phyloP scores from a whole-genome alignment of 2,113 vertebrate genomes.

The Corydoras sp. region DNA sequence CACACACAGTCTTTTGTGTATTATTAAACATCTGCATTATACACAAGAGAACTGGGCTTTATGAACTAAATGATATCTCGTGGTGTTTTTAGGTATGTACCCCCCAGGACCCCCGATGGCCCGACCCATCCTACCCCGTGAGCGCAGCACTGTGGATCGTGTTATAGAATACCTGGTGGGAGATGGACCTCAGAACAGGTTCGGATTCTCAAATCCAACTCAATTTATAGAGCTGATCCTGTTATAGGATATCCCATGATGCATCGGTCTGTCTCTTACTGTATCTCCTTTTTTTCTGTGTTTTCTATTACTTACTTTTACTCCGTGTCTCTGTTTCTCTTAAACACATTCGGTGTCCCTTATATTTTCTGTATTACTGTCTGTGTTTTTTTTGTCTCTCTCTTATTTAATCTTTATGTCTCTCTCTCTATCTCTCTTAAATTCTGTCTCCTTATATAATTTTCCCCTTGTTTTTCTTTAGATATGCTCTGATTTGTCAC shows the following conservation, averaged over 20 bases:
- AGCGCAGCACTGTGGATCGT: conserved; percentile 84
- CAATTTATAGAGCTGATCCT: neutral
- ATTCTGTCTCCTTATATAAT: neutral
- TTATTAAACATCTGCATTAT: neutral
- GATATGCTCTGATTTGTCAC: conserved; percentile 94
- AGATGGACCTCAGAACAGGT: conserved; percentile 98
- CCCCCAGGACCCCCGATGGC: conserved; percentile 92
- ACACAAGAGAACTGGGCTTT: too few relatives aligned
- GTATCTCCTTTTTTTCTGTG: too few relatives aligned
- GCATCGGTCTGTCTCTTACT: too few relatives aligned
- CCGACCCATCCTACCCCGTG: conserved; percentile 86
- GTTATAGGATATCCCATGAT: too few relatives aligned
- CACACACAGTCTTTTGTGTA: neutral
- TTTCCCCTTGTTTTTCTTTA: conserved; percentile 43
- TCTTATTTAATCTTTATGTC: neutral
- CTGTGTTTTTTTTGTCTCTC: neutral
- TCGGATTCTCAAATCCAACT: conserved; percentile 6
- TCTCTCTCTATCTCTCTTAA: neutral
- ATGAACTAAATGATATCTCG: neutral
- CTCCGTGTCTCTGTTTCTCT: neutral
- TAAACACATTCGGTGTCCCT: too few relatives aligned
- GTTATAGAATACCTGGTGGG: conserved; percentile 94
- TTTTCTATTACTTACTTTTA: neutral
- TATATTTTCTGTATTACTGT: too few relatives aligned
- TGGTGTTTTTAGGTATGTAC: conserved; percentile 71